Evolutionary conservation across 2,888 invertebrate genomes (phyloP).

Genomic region (Rutpela maculata): DNA sequence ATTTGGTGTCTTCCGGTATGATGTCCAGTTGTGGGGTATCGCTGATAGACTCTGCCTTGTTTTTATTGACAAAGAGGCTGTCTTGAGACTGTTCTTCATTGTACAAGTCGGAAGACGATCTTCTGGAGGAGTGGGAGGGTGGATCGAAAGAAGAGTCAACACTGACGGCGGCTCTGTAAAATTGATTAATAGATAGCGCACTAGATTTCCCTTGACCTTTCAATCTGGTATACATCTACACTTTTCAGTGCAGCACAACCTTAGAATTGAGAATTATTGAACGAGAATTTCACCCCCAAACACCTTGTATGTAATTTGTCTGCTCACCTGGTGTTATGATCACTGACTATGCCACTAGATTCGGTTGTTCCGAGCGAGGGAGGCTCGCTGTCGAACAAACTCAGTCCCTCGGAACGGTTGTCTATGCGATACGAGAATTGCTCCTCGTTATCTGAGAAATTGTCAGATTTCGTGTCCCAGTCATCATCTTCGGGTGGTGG

Average conservation of each 20-base stretch:
- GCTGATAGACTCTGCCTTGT: conserved; percentile 51
- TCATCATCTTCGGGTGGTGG: conserved; percentile 58
- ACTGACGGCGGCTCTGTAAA: conserved; percentile 52
- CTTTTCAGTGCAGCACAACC: too few species aligned
- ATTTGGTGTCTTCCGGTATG: conserved; percentile 56
- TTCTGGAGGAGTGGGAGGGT: conserved; percentile 61
- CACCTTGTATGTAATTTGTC: not conserved
- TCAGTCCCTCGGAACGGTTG: conserved; percentile 43
- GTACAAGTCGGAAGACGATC: conserved; percentile 64
- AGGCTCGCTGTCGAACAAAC: conserved; percentile 68
- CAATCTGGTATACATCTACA: too few species aligned
- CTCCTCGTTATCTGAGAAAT: conserved; percentile 61
- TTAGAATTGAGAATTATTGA: too few species aligned
- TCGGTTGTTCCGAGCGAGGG: conserved; percentile 63
- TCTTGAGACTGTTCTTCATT: conserved; percentile 64
- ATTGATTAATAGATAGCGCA: conserved; percentile 13
- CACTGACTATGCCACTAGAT: conserved; percentile 63
- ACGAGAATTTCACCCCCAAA: too few species aligned
- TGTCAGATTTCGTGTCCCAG: conserved; percentile 68
- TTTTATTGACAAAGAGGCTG: conserved; percentile 63
- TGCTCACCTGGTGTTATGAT: conserved; percentile 57
- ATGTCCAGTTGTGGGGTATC: conserved; percentile 45
- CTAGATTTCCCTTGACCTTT: too few species aligned
- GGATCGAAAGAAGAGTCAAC: conserved; percentile 64
- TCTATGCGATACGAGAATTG: conserved; percentile 48